Base-by-base conservation (phyloP, 2,113 vertebrate genomes). In the Phyllopteryx taeniolatus region DNA sequence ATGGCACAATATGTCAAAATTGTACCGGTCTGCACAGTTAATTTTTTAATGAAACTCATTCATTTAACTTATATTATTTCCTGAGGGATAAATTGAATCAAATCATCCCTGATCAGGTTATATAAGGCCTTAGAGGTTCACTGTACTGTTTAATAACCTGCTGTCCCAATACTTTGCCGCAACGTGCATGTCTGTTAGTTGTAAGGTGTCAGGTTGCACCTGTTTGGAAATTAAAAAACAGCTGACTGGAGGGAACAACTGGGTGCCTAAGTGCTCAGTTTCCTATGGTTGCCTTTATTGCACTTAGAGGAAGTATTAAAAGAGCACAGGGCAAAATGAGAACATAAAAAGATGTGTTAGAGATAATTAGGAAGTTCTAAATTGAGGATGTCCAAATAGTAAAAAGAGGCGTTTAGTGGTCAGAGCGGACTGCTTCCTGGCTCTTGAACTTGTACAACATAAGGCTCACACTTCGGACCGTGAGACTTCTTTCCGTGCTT, bases 351-450 rank as follows among this genome's bases (percentile, higher is more conserved):
- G 68, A 70, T 31, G 64, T 17, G 61, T 68, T 74, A 35, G 68
- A 70, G 72, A 83, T 79, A 31, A 81, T 83, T 78, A 74, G 20
- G 71, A 75, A 51, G n/a, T 42, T 39, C 68, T 77, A 79, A 83
- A 82, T 22, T 10, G 22, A 60, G 19, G 44, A 74, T 22, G 64
- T 56, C 54, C 61, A 68, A 73, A 77, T 43, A 69, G 47, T 71
- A 71, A 81, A 77, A 74, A 3, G 39, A 81, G 66, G 54, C 42
- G 67, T 70, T 74, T 70, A 74, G 73, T 19, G 64, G 49, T 71
- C 69, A 72, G 61, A 71, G 71, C 6, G 15, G 59, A 17, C 13
- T 1, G 59, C 10, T 35, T 13, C 6, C 59, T 17, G 31, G 59
- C 39, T 65, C 44, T 49, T 14, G 8, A 8, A 67, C n/a, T 44